Percentiles rank a stretch among this genome's conserved stretches.
Conservation (phyloP, 2,888 invertebrate genomes). For the Holacanthella duospinosa region DNA sequence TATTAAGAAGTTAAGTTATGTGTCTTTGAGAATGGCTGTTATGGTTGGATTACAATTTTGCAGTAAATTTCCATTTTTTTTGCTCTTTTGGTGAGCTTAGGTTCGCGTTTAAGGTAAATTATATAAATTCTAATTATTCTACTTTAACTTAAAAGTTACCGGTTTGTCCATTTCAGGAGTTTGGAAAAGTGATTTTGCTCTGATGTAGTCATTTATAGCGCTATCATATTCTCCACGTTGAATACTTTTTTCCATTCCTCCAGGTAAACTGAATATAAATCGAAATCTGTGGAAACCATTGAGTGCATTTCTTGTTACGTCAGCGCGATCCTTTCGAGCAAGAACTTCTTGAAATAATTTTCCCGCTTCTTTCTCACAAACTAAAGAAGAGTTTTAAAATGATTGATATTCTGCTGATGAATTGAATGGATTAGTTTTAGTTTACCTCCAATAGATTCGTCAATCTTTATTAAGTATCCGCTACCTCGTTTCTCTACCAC, state of each 20-base stretch:
- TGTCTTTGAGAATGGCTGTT: background rate
- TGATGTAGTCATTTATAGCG: slow-evolving; percentile 92
- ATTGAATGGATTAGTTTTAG: background rate
- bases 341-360: slow-evolving; percentile 86
- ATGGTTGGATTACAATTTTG: background rate
- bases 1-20: too few species aligned
- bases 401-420: background rate
- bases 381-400: slow-evolving; percentile 44
- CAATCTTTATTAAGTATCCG: slow-evolving; percentile 64
- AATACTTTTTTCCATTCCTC: slow-evolving; percentile 86
- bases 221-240: slow-evolving; percentile 90
- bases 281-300: slow-evolving; percentile 84
- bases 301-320: slow-evolving; percentile 87
- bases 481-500: slow-evolving; percentile 64
- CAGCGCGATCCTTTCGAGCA: slow-evolving; percentile 83
- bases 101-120: too few species aligned
- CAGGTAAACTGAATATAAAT: slow-evolving; percentile 90
- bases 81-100: too few species aligned
- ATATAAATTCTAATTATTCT: background rate
- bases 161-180: slow-evolving; percentile 68
- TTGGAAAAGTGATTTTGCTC: slow-evolving; percentile 90
- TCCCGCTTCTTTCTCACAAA: slow-evolving; percentile 82
- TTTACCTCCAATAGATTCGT: slow-evolving; percentile 64
- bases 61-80: too few species aligned
- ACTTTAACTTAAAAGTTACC: slow-evolving; percentile 43